A percentile compares a stretch with the other conserved stretches of the same genome.
phyloP scores from a whole-genome alignment of 2,113 vertebrate genomes.

The Cephalopholis sonnerati region DNA sequence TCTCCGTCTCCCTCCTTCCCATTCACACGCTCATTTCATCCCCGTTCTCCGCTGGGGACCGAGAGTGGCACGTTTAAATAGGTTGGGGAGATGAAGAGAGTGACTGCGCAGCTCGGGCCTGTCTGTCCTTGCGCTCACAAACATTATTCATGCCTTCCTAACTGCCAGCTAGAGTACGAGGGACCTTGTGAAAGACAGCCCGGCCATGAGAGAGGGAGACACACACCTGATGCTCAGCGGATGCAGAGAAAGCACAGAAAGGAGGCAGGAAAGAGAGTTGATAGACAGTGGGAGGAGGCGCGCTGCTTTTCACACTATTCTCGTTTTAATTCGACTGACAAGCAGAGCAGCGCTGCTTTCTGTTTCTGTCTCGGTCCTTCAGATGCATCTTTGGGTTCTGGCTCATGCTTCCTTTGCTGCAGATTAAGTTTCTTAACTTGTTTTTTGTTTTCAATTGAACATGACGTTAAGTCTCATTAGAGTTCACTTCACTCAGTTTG shows the following conservation, averaged over 20 bases:
- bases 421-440: background rate
- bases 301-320: slow-evolving; percentile 16
- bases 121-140: slow-evolving; percentile 32
- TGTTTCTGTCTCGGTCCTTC: background rate
- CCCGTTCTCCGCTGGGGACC: slow-evolving; percentile 24
- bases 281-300: slow-evolving; percentile 18
- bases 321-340: slow-evolving; percentile 26
- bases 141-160: slow-evolving; percentile 64
- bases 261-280: background rate
- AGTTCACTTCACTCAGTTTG: background rate
- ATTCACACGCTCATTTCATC: slow-evolving; percentile 55
- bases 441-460: background rate
- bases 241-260: slow-evolving; percentile 17
- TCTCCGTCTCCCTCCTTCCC: slow-evolving; percentile 21
- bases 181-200: slow-evolving; percentile 48
- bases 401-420: background rate
- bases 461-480: background rate
- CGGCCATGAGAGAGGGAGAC: slow-evolving; percentile 27
- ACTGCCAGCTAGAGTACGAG: slow-evolving; percentile 27
- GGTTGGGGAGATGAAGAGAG: slow-evolving; percentile 60
- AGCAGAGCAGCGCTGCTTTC: background rate
- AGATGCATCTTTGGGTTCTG: background rate
- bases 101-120: slow-evolving; percentile 11
- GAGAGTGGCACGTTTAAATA: slow-evolving; percentile 47
- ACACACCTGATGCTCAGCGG: slow-evolving; percentile 53